Percentiles rank a stretch among this genome's conserved stretches.
Conservation (phyloP, 2,797 vertebrate species). For the Anguilla obscura region DNA sequence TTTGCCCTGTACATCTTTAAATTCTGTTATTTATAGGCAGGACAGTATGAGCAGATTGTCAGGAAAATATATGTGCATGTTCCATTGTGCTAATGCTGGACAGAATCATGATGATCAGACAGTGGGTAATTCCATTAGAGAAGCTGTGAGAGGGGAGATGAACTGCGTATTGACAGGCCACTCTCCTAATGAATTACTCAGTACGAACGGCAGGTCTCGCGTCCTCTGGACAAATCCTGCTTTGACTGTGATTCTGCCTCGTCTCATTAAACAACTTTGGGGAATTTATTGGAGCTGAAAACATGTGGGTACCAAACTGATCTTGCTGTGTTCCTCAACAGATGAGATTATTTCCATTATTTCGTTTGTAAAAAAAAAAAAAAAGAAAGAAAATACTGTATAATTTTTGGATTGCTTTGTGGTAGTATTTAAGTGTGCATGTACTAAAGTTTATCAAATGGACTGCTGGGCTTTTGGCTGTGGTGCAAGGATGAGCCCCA, state of each 20-base stretch:
- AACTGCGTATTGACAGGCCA: constrained; percentile 78
- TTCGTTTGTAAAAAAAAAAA: neutral
- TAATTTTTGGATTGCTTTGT: neutral
- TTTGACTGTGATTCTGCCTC: constrained; percentile 58
- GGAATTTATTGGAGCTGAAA: constrained; percentile 54
- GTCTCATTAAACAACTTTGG: constrained; percentile 66
- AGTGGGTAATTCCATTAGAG: constrained; percentile 82
- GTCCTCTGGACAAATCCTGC: constrained; percentile 42
- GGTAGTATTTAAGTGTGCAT: neutral
- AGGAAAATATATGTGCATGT: constrained; percentile 74
- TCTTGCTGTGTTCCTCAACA: neutral
- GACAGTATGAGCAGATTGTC: constrained; percentile 69
- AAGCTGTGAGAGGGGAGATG: constrained; percentile 75
- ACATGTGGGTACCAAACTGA: neutral
- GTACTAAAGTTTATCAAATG: neutral
- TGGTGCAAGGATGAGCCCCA: too few species aligned
- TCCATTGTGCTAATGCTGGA: constrained; percentile 77
- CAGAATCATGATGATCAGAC: constrained; percentile 57
- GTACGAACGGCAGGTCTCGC: constrained; percentile 68
- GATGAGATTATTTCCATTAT: neutral
- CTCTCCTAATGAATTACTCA: constrained; percentile 78
- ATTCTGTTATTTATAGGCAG: constrained; percentile 68
- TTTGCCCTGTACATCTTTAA: constrained; percentile 59
- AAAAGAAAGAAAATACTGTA: neutral
- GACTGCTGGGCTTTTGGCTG: too few species aligned